A percentile compares a stretch with the other conserved stretches of the same genome.
Evolutionary conservation across 2,797 vertebrate genomes (phyloP).

Genomic region (Sylvia borin): DNA sequence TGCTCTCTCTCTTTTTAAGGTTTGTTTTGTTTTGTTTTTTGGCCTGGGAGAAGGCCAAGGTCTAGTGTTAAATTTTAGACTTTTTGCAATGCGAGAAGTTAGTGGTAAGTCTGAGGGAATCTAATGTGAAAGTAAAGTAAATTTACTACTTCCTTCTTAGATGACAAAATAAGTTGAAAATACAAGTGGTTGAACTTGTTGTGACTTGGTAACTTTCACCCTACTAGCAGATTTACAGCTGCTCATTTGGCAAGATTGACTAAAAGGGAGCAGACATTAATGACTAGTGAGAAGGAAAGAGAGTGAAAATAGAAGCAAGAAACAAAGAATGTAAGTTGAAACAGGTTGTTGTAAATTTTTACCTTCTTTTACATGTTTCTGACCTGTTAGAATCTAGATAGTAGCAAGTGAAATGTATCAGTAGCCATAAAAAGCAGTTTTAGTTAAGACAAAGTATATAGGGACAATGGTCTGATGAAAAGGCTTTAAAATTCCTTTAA

Average conservation of each 20-base stretch:
- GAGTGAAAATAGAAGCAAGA: neutral
- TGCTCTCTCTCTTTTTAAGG: neutral
- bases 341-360: neutral
- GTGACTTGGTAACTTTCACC: neutral
- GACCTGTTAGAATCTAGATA: neutral
- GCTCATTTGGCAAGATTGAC: neutral
- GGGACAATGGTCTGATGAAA: neutral
- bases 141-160: neutral
- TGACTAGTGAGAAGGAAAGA: neutral
- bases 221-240: neutral
- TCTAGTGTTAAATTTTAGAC: neutral
- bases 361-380: neutral
- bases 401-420: neutral
- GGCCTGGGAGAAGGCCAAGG: neutral
- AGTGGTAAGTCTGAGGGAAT: neutral
- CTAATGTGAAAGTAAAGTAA: neutral
- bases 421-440: neutral
- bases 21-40: neutral
- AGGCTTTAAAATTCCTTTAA: neutral
- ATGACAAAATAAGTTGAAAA: constrained; percentile 24
- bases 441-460: neutral
- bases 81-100: neutral
- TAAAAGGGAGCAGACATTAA: neutral
- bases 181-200: neutral
- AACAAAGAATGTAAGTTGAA: neutral